These are phyloP conservation scores for Nycticryphes semicollaris DNA, from an alignment of 2,113 vertebrate genomes.

Conservation along the genomic window DNA sequence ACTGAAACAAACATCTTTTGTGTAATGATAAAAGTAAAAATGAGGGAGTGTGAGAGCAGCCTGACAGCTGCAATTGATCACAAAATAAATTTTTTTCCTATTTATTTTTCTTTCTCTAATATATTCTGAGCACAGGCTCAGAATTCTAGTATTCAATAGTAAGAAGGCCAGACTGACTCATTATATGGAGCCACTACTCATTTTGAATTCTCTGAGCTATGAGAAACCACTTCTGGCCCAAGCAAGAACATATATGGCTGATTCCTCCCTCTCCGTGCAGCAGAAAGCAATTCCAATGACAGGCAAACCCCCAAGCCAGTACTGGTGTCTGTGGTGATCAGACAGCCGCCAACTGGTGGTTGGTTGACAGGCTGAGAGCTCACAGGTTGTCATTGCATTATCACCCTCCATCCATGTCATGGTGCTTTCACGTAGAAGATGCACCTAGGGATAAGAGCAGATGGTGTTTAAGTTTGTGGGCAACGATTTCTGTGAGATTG, in stretches of 20 bases:
- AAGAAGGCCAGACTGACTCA: not conserved
- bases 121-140: not conserved
- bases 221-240: not conserved
- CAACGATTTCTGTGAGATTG: not conserved
- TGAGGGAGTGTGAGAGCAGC: not conserved
- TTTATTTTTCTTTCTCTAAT: conserved; percentile 16
- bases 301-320: not conserved
- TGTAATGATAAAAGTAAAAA: not conserved
- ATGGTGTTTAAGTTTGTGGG: not conserved
- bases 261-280: not conserved
- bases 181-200: not conserved
- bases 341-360: not conserved
- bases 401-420: not conserved
- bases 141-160: not conserved
- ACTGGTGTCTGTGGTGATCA: not conserved
- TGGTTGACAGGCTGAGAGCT: not conserved
- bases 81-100: not conserved
- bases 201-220: not conserved
- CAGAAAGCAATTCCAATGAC: not conserved
- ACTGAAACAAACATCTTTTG: not conserved
- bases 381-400: not conserved
- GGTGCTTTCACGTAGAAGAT: rapidly evolving
- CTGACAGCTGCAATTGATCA: not conserved
- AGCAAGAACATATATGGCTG: not conserved
- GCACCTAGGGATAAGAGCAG: not conserved